Base-by-base conservation (phyloP, 2,888 invertebrate genomes). In the Polymixis lichenea region DNA sequence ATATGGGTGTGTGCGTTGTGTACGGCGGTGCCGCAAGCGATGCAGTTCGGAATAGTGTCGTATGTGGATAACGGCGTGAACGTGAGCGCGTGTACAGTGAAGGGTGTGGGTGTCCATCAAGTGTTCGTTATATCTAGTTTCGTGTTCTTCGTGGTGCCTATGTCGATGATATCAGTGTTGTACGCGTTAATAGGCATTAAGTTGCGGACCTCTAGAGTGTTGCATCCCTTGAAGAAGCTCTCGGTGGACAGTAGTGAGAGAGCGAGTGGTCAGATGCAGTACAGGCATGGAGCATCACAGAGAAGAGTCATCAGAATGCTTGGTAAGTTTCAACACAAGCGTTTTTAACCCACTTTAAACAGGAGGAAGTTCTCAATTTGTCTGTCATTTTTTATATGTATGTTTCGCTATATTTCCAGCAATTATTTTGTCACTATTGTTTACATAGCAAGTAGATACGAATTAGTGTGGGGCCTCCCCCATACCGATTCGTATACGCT, bases 111-210 rank as follows among this genome's bases (percentile, higher is more conserved):
- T 17, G 95, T 97, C 61, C 97, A 97, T 77, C 97, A 98, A 94
- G 97, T 98, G 82, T 98, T 98, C 91, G 98, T 98, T 90, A 97
- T 98, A 89, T 98, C 98, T 22, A 98, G 98, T 88, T 97, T 98
- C 91, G 95, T 98, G 89, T 98, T 99, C 94, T 99, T 99, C 92
- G 97, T 98, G 58, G 97, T 98, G 62, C 99, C 99, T 3, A 98
- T 99, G 98, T 98, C 98, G 53, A 97, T 98, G 80, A 98, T 99
- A 91, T 97, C 98, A 53, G 98, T 98, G 82, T 95, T 99, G 80
- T 99, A 99, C 91, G 97, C 98, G 72, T 95, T 98, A 84, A 98
- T 98, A 88, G 98, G 98, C 2, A 93, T 98, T 64, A 98, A 98
- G 91, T 94, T 98, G 84, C 97, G 97, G 73, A 97, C 97, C 67